Conservation (phyloP, 2,797 vertebrate genomes). For the Furcifer pardalis region DNA sequence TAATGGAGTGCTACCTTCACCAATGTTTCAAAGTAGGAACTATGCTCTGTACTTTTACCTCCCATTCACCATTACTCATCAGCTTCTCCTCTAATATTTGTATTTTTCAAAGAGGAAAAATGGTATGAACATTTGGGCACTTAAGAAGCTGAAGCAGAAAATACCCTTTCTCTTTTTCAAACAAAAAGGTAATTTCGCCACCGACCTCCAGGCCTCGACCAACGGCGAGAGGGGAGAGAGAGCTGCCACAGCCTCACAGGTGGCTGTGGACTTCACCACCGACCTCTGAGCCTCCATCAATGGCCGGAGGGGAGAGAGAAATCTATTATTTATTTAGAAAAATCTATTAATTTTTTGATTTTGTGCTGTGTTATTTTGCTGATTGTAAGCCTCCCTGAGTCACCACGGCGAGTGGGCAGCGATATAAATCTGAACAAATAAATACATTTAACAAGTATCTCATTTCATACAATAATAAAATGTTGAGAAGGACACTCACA, state of each 20-base stretch:
- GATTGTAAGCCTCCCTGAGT: no score
- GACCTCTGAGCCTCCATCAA: no score
- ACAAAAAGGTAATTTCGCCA: neutral
- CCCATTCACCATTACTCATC: neutral
- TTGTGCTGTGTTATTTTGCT: no score
- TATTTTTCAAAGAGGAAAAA: neutral
- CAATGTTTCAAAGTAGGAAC: slow-evolving; percentile 23
- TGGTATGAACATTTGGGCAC: neutral
- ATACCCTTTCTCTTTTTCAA: neutral
- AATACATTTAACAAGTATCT: neutral
- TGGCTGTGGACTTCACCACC: no score
- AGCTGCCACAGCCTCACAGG: no score
- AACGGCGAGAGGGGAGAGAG: no score
- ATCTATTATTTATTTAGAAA: no score
- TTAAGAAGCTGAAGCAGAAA: neutral
- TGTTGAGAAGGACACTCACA: neutral
- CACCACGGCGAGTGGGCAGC: no score
- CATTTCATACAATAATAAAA: neutral
- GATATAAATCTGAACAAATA: no score
- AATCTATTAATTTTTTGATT: no score
- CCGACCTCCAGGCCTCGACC: no score
- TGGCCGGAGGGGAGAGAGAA: no score
- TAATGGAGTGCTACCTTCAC: neutral
- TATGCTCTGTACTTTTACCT: neutral
- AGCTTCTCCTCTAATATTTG: neutral